A percentile compares a stretch with the other conserved stretches of the same genome.
Evolutionary conservation across 2,888 invertebrate species (phyloP).

Genomic region (Coecobrya sp.): DNA sequence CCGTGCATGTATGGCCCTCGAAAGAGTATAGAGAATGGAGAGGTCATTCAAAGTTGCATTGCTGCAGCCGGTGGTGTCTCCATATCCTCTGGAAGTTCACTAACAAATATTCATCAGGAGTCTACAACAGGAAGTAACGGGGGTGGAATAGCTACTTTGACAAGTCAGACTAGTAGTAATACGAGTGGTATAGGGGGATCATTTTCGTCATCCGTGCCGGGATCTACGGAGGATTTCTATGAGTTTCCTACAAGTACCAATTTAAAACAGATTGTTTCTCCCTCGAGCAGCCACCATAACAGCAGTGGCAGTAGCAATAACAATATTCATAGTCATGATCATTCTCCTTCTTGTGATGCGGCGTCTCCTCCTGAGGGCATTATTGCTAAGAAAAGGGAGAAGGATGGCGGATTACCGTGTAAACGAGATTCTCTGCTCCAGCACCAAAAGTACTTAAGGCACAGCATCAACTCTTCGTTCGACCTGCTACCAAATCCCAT

Average conservation of each 20-base stretch:
- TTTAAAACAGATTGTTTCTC: slow-evolving; percentile 79
- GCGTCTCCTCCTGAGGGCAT: slow-evolving; percentile 37
- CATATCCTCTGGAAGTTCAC: slow-evolving; percentile 60
- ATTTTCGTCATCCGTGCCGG: slow-evolving; percentile 32
- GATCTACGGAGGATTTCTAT: slow-evolving; percentile 85
- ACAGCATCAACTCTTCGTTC: slow-evolving; percentile 82
- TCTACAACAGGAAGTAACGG: background rate
- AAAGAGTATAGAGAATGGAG: slow-evolving; percentile 58
- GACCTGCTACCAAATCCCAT: slow-evolving; percentile 81
- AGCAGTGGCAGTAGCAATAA: background rate
- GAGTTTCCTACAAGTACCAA: slow-evolving; percentile 86
- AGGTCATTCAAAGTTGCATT: slow-evolving; percentile 69
- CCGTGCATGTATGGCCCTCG: slow-evolving; percentile 87
- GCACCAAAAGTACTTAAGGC: slow-evolving; percentile 77
- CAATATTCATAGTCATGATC: slow-evolving; percentile 20
- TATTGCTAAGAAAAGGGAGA: slow-evolving; percentile 33
- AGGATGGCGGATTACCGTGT: slow-evolving; percentile 53
- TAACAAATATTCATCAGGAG: slow-evolving; percentile 60
- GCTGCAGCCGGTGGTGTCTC: background rate
- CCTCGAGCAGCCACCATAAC: slow-evolving; percentile 37
- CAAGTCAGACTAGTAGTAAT: slow-evolving; percentile 40
- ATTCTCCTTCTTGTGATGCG: background rate
- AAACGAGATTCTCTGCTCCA: slow-evolving; percentile 33
- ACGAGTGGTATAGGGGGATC: background rate
- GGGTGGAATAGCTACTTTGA: slow-evolving; percentile 7